Evolutionary conservation across 2,113 vertebrate genomes (phyloP).

Genomic region (Corapipo altera): DNA sequence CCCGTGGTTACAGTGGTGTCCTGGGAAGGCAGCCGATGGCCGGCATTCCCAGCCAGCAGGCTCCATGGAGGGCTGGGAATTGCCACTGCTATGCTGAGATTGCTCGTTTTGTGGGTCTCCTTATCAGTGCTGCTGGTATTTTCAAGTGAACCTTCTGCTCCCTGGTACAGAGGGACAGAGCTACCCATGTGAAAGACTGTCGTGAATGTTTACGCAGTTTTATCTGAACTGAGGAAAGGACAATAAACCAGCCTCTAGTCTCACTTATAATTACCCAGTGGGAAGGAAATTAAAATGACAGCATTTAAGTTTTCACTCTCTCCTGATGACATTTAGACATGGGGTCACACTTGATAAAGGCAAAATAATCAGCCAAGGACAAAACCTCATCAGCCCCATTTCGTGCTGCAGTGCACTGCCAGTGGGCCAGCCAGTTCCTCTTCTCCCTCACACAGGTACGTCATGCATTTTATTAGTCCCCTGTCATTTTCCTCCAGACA

Average conservation of each 20-base stretch:
- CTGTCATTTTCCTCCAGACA: constrained; percentile 12
- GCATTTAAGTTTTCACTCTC: neutral
- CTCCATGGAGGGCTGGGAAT: neutral
- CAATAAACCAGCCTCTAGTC: neutral
- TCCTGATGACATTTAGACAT: neutral
- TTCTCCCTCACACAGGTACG: neutral
- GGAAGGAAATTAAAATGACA: constrained; percentile 10
- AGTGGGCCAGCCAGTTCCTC: neutral
- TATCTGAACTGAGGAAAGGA: neutral
- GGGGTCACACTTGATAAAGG: neutral
- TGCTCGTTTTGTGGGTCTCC: neutral
- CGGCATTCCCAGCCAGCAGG: neutral
- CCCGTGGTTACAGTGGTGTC: neutral
- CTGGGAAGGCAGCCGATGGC: neutral
- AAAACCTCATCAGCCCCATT: neutral
- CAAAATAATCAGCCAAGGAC: neutral
- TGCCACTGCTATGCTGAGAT: neutral
- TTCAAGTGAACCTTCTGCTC: neutral
- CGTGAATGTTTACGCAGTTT: neutral
- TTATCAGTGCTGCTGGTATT: neutral
- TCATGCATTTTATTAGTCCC: neutral
- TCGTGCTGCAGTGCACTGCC: neutral
- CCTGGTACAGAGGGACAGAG: neutral
- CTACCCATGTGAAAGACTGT: neutral
- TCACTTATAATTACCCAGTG: neutral